Conservation (phyloP, 2,113 vertebrate species). For the Sapayoa aenigma region DNA sequence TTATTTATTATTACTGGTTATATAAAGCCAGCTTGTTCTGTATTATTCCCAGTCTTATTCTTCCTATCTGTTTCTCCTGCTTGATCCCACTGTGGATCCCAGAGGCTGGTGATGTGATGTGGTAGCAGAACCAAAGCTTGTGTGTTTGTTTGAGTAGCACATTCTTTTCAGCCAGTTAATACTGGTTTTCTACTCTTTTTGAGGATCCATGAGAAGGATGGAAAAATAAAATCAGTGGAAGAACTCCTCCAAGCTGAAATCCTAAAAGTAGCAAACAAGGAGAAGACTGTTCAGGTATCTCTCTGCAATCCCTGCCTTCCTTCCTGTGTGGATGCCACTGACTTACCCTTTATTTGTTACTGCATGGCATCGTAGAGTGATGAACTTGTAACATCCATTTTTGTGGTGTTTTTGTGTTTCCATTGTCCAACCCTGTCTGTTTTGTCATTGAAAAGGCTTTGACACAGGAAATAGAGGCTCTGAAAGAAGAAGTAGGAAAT, state of each 20-base stretch:
- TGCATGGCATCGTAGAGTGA: conserved; percentile 46
- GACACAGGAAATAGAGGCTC: conserved; percentile 84
- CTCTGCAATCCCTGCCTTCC: not conserved
- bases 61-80: not conserved
- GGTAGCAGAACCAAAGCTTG: not conserved
- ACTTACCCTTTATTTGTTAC: conserved; percentile 58
- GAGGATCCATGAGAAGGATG: conserved; percentile 88
- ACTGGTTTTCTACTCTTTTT: not conserved
- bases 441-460: conserved; percentile 87
- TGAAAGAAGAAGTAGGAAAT: conserved; percentile 86
- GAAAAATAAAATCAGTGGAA: conserved; percentile 84
- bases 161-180: not conserved
- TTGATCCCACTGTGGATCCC: not conserved
- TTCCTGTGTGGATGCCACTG: conserved; percentile 45
- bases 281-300: conserved; percentile 78
- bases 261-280: conserved; percentile 77
- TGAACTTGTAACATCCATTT: conserved; percentile 33
- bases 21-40: not conserved
- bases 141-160: not conserved
- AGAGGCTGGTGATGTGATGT: not conserved
- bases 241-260: conserved; percentile 82
- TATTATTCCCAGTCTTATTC: not conserved
- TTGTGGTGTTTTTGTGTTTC: conserved; percentile 67
- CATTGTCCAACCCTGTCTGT: conserved; percentile 80
- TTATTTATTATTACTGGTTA: not conserved